A percentile compares a stretch with the other conserved stretches of the same genome.
Conservation (phyloP, 2,797 vertebrate genomes). For the Fundulus diaphanus region DNA sequence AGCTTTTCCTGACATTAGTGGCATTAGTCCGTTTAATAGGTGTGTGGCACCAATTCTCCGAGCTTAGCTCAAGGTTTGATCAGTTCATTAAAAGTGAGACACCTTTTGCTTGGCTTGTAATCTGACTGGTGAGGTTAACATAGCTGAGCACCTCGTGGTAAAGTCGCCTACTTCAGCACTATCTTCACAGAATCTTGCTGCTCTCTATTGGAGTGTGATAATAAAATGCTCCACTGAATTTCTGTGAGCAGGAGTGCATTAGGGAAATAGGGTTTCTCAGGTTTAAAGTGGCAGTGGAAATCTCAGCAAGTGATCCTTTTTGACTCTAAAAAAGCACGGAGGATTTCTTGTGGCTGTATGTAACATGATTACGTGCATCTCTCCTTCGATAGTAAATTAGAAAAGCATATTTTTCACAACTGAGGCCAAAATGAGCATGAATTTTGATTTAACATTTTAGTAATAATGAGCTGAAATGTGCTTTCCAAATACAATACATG, state of each 20-base stretch:
- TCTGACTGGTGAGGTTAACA: conserved; percentile 59
- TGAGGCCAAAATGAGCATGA: conserved; percentile 36
- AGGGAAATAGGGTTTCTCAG: conserved; percentile 72
- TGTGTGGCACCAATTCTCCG: conserved; percentile 39
- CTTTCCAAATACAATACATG: conserved; percentile 51
- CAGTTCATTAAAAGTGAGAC: conserved; percentile 62
- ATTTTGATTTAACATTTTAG: conserved; percentile 49
- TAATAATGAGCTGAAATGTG: conserved; percentile 59
- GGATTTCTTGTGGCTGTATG: conserved; percentile 67
- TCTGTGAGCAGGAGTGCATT: conserved; percentile 68
- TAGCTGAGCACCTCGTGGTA: conserved; percentile 42
- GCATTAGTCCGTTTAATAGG: conserved; percentile 51
- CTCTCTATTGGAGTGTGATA: conserved; percentile 61
- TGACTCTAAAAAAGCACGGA: conserved; percentile 62
- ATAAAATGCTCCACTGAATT: conserved; percentile 67
- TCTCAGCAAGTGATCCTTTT: conserved; percentile 56
- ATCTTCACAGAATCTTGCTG: conserved; percentile 58
- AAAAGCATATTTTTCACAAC: conserved; percentile 42
- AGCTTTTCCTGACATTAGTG: conserved; percentile 45
- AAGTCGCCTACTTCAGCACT: conserved; percentile 56
- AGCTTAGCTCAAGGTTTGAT: conserved; percentile 47
- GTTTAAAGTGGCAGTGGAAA: conserved; percentile 71
- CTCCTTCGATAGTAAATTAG: conserved; percentile 25
- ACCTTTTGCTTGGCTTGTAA: conserved; percentile 53
- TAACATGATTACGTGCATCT: conserved; percentile 60